A percentile compares a stretch with the other conserved stretches of the same genome.
These are phyloP conservation scores for Conger conger DNA, from an alignment of 2,113 vertebrate genomes.

Conservation along the genomic window DNA sequence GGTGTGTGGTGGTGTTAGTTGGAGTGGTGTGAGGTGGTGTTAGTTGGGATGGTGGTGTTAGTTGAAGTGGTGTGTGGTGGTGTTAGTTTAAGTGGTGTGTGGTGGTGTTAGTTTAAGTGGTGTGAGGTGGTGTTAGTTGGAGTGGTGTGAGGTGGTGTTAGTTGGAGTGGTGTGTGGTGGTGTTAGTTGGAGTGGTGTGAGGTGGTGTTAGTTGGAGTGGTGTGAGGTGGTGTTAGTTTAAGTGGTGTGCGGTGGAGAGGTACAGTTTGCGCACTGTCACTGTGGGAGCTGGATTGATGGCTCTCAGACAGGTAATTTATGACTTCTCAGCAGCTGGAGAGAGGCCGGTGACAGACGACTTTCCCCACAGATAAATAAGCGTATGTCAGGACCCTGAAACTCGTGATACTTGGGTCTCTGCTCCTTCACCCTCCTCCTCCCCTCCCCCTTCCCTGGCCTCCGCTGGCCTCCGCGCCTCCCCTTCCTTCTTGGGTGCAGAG, in stretches of 20 bases:
- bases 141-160: background rate
- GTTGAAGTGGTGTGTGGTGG: too few relatives aligned
- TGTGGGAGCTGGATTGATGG: conserved; percentile 57
- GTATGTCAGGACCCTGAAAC: conserved; percentile 42
- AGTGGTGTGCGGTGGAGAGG: background rate
- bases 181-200: background rate
- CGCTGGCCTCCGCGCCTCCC: background rate
- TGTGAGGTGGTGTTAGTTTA: background rate
- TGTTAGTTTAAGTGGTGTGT: background rate
- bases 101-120: background rate
- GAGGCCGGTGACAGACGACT: conserved; percentile 57
- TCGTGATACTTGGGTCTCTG: background rate
- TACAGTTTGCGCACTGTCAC: conserved; percentile 38
- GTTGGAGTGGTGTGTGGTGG: background rate
- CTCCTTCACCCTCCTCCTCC: conserved; percentile 24
- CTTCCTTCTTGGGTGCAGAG: conserved; percentile 26
- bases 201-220: background rate
- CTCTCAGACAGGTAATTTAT: conserved; percentile 68
- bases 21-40: too few relatives aligned
- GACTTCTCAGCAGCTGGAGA: conserved; percentile 55
- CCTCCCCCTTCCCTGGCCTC: conserved; percentile 29
- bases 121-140: background rate
- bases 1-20: background rate
- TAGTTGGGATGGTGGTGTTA: too few relatives aligned
- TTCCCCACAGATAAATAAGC: conserved; percentile 64